Conservation (phyloP, 2,888 invertebrate genomes). For the Aproaerema taeniolella region DNA sequence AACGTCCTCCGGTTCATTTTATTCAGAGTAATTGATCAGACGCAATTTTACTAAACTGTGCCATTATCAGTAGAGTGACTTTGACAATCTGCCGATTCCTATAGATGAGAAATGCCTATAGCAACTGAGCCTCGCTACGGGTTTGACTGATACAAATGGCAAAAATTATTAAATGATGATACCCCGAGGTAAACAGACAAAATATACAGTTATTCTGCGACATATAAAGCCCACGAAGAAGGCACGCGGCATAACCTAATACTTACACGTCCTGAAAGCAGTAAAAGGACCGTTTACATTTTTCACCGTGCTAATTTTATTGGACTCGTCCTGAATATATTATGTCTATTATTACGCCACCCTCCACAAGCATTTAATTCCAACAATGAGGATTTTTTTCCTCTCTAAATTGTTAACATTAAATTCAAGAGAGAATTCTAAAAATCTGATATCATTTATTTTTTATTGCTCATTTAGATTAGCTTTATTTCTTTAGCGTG, state of each 20-base stretch:
- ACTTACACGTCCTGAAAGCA: constrained; percentile 66
- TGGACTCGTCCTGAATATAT: constrained; percentile 75
- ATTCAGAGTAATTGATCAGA: no score
- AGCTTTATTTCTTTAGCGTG: constrained; percentile 42
- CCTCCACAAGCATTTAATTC: constrained; percentile 61
- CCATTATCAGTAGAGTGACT: no score
- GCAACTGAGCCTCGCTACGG: no score
- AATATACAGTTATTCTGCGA: no score
- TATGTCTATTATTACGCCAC: constrained; percentile 69
- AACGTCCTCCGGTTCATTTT: no score
- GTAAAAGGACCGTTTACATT: constrained; percentile 73
- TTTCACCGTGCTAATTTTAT: constrained; percentile 77
- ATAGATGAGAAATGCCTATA: no score
- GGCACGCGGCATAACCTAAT: constrained; percentile 44
- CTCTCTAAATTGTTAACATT: constrained; percentile 66
- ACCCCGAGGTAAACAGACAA: no score
- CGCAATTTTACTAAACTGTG: no score
- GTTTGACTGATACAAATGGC: no score
- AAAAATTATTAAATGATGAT: no score
- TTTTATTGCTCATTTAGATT: constrained; percentile 61
- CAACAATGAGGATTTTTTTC: constrained; percentile 62
- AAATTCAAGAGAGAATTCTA: constrained; percentile 54
- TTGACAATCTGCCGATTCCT: no score
- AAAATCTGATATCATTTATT: constrained; percentile 61
- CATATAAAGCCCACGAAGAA: constrained; percentile 41